Base-by-base conservation (phyloP, 2,113 vertebrate species). In the Eretmochelys imbricata region DNA sequence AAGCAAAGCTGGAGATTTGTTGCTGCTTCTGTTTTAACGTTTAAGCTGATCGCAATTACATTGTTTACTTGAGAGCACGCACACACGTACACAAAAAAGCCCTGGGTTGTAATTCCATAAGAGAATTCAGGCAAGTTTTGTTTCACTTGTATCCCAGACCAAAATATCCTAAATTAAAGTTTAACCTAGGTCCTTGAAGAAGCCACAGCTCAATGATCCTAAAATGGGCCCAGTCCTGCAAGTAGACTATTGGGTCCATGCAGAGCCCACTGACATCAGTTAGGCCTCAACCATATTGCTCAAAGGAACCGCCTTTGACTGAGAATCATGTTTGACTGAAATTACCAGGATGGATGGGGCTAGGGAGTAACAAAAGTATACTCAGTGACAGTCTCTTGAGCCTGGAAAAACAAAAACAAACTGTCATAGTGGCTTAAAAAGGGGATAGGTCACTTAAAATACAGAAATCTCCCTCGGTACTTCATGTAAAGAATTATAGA, bases 191-290 rank as follows among this genome's bases (percentile, higher is more conserved):
- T 25, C 10, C 81, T 87, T 11, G 5, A 89, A 85, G 90, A 29
- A 78, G 13, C 50, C 86, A 79, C 82, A 50, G 38, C 0, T 0
- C 57, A 65, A n/a, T 10, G 1, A 1, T 1, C 49, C 16, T 79
- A 51, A 35, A 5, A 14, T 51, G 12, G 38, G 35, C 20, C 62
- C 79, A 62, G 31, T n/a, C 0, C 0, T 46, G 31, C 38, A 57
- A 90, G 9, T 10, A 1, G 1, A 2, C 3, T 13, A 25, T 7
- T 78, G 42, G 13, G 42, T 78, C 24, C 31, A 6, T 53, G 22
- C 79, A 59, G 50, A 19, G 12, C 62, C 12, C 29, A 6, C 51
- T 12, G 4, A 38, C 0, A 78, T 0, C 10, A 22, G 51, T 82
- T 54, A 69, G 55, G n/a, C 81, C 3, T 91, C 65, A 78, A 29